These are phyloP conservation scores for Apaloderma vittatum DNA, from an alignment of 2,113 vertebrate genomes.

Conservation along the genomic window DNA sequence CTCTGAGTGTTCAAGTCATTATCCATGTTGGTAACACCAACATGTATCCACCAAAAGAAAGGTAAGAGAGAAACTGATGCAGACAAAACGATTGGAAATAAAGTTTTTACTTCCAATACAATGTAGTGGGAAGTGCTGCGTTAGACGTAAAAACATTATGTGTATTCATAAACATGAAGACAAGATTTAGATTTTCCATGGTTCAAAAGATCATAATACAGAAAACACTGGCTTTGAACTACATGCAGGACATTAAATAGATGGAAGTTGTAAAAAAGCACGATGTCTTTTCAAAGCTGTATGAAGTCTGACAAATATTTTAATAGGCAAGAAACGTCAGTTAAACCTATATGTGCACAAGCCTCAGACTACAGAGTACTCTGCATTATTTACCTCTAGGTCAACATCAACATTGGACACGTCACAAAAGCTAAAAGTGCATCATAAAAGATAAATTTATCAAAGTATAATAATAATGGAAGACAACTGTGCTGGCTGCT, in stretches of 20 bases:
- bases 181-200: not conserved
- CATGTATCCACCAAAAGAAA: not conserved
- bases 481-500: not conserved
- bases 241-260: not conserved
- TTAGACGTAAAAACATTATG: not conserved
- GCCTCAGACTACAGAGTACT: not conserved
- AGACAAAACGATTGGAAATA: not conserved
- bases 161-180: not conserved
- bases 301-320: not conserved
- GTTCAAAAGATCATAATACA: not conserved
- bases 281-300: not conserved
- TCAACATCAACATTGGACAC: not conserved
- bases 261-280: not conserved
- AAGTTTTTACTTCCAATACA: not conserved
- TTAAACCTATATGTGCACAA: not conserved
- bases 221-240: not conserved
- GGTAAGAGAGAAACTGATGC: not conserved
- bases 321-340: not conserved
- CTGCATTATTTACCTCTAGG: not conserved
- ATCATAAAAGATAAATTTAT: constrained; percentile 18
- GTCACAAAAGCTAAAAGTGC: constrained; percentile 16
- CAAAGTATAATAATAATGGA: not conserved
- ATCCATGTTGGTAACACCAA: not conserved
- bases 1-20: not conserved
- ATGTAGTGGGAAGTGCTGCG: rapidly evolving